These are phyloP conservation scores for Drosophila aldrichi DNA, from an alignment of 2,888 invertebrate species.

Conservation along the genomic window DNA sequence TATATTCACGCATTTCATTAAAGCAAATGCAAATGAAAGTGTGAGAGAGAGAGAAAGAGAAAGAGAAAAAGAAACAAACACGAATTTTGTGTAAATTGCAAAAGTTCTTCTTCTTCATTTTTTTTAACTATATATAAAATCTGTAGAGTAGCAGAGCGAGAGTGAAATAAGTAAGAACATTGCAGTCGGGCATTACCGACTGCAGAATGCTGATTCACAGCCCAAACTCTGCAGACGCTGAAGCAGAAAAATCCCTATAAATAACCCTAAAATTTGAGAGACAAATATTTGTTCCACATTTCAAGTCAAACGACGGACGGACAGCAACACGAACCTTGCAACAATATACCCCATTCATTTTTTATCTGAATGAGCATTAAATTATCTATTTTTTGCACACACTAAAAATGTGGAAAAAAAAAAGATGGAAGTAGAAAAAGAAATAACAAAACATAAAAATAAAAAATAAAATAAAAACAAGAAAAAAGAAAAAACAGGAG, in stretches of 20 bases:
- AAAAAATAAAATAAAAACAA: background rate
- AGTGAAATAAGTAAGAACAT: background rate
- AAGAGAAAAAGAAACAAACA: background rate
- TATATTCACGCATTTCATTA: constrained; percentile 26
- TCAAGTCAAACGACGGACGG: no score
- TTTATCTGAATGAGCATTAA: background rate
- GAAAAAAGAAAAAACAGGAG: constrained; percentile 4
- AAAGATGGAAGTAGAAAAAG: no score
- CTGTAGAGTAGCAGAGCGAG: background rate
- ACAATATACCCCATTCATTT: no score
- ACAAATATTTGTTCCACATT: no score
- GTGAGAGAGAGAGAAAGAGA: background rate
- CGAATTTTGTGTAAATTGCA: constrained; percentile 32
- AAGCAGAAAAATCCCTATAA: no score
- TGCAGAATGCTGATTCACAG: no score
- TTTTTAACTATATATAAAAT: constrained; percentile 5
- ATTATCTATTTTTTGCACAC: constrained; percentile 37
- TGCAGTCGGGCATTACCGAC: no score
- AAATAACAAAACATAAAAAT: no score
- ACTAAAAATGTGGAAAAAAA: constrained; percentile 9
- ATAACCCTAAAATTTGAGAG: no score
- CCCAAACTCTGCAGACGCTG: no score
- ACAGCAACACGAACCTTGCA: no score
- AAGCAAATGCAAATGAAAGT: background rate
- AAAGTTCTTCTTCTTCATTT: constrained; percentile 7